Evolutionary conservation across 1,140 invertebrate genomes (phyloP), one percentile per base, ranked within the genome.

Genomic region (Dendroctonus valens): DNA sequence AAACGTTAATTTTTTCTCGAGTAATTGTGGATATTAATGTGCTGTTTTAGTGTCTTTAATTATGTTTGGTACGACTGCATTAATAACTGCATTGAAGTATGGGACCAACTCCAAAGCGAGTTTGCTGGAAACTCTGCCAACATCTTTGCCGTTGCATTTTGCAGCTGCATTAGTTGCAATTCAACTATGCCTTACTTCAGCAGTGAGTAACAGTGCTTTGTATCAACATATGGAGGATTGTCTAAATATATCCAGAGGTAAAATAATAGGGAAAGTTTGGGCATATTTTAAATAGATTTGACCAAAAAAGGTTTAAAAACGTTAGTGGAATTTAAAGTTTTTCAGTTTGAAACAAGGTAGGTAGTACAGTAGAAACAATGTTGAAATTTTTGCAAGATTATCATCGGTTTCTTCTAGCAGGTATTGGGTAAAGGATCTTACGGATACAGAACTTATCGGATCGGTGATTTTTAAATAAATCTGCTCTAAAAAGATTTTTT

Each of bases 161-260:
- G 83, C 87, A 41, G 82, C 89, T 6, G 75, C 89, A 37, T 75
- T 91, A 14, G 85, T 91, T 11, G 87, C 90, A 0, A 64, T 91
- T 11, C 90, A 92, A 73, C 79, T 92, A 2, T 89, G 88, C 71
- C 80, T 92, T 26, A 91, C 90, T 3, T 89, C 87, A 63, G 89
- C 86, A 0, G 84, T 91, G 6, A 87, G 89, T 15, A 87, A 87
- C 69, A 87, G 86, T 0, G 87, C 89, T 0, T 80, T 92, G 5
- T 92, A 91, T 75, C 86, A 91, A 72, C 85, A 92, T 72, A 75
- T 89, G 12, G 88, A 89, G 70, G 84, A 88, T 70, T 82, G 79
- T 66, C 78, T 87, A 38, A 78, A 76, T 11, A 78, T 89, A 69
- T 79, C 84, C 2, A 82, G 82, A 79, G 79, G 87, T 88, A 74